These are phyloP conservation scores for Pluvialis apricaria DNA, from an alignment of 2,113 vertebrate genomes.

Conservation along the genomic window DNA sequence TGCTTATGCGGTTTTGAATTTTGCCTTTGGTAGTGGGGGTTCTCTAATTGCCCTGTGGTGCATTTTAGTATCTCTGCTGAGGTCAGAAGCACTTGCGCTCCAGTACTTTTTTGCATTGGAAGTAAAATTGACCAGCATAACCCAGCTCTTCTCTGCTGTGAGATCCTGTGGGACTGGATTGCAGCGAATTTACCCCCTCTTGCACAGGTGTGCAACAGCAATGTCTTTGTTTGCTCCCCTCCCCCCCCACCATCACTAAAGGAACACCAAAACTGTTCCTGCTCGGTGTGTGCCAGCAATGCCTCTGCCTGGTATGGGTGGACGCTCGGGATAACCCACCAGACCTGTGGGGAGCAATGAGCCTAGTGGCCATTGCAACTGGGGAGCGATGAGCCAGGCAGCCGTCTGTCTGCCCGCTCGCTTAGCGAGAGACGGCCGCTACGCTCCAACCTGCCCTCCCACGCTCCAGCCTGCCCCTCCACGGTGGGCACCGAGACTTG, in stretches of 20 bases:
- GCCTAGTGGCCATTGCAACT: background rate
- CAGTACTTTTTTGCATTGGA: background rate
- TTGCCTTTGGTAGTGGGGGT: background rate
- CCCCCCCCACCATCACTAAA: background rate
- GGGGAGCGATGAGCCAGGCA: background rate
- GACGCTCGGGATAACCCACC: rapidly evolving
- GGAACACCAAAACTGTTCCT: background rate
- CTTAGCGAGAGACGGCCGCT: rapidly evolving
- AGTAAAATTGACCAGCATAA: background rate
- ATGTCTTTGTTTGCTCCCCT: background rate
- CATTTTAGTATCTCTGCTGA: background rate
- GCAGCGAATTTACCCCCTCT: background rate
- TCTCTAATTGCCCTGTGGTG: background rate
- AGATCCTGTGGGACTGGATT: background rate
- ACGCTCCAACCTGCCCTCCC: rapidly evolving
- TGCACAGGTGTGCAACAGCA: rapidly evolving
- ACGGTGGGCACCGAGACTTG: rapidly evolving
- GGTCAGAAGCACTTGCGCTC: background rate
- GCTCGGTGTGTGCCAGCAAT: rapidly evolving
- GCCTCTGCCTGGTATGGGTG: background rate
- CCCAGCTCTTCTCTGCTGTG: background rate
- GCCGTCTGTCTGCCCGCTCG: rapidly evolving
- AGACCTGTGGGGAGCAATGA: background rate
- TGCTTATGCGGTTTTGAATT: rapidly evolving
- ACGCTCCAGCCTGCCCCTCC: rapidly evolving